phyloP scores from a whole-genome alignment of 2,888 invertebrate species.

The Morpho helenor region DNA sequence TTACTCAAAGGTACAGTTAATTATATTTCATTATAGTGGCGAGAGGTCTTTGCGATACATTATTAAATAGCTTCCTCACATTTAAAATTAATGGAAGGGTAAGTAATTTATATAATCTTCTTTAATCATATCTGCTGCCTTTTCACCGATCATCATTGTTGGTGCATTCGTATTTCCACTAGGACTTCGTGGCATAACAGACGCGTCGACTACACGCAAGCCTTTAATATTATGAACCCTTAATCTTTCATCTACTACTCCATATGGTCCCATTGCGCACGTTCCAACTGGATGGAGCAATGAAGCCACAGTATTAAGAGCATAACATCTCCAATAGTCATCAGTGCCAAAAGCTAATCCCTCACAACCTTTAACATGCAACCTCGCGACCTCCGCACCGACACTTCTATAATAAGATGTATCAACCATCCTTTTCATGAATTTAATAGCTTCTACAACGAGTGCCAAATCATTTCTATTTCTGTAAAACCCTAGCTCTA shows the following conservation, averaged over 20 bases:
- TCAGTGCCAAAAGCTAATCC: constrained; percentile 69
- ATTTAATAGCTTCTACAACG: constrained; percentile 47
- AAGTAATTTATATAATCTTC: constrained; percentile 33
- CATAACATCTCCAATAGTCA: constrained; percentile 82
- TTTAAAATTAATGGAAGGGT: too few relatives aligned
- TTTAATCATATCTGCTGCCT: constrained; percentile 64
- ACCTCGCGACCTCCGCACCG: constrained; percentile 38
- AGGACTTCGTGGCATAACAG: constrained; percentile 56
- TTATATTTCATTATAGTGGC: too few relatives aligned
- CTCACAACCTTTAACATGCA: constrained; percentile 74
- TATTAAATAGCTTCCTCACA: too few relatives aligned
- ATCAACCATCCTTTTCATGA: constrained; percentile 40
- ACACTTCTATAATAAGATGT: constrained; percentile 49
- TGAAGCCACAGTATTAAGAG: constrained; percentile 73
- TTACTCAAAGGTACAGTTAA: too few relatives aligned
- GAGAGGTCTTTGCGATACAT: too few relatives aligned
- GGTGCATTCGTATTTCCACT: constrained; percentile 66
- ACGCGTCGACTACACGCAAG: constrained; percentile 59
- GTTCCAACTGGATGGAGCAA: constrained; percentile 80
- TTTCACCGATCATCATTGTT: constrained; percentile 68
- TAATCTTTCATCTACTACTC: constrained; percentile 57
- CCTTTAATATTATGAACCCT: constrained; percentile 48
- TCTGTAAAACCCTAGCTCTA: constrained; percentile 53
- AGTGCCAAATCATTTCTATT: constrained; percentile 42
- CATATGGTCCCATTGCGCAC: constrained; percentile 55